phyloP scores from a whole-genome alignment of 2,888 invertebrate species.

The Folsomia manolachei region DNA sequence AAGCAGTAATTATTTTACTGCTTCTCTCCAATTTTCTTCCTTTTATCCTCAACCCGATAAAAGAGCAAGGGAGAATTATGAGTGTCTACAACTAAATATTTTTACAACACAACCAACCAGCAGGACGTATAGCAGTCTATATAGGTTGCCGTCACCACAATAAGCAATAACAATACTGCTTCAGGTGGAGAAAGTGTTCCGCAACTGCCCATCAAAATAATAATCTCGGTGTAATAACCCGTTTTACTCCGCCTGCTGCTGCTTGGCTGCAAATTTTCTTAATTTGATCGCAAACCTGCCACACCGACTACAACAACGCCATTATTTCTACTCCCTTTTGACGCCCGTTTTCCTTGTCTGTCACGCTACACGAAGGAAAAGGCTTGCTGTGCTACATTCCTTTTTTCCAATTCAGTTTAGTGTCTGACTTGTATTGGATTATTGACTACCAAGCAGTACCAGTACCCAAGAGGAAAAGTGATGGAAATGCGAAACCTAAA shows the following conservation, averaged over 20 bases:
- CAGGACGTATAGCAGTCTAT: not conserved
- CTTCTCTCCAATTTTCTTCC: not conserved
- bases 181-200: not conserved
- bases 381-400: not conserved
- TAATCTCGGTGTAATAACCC: not conserved
- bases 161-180: not conserved
- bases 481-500: not conserved
- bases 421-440: too few species aligned
- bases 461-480: not conserved
- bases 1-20: not conserved
- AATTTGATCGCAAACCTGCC: too few species aligned
- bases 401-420: not conserved
- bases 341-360: not conserved
- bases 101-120: not conserved
- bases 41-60: too few species aligned
- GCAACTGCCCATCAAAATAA: not conserved
- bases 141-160: not conserved
- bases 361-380: not conserved
- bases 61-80: too few species aligned
- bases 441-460: not conserved
- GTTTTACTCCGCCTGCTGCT: not conserved
- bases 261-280: not conserved
- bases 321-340: too few species aligned
- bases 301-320: too few species aligned
- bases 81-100: not conserved